These are phyloP conservation scores for Napeogenes sylphis DNA, from an alignment of 2,888 invertebrate genomes.

Conservation along the genomic window DNA sequence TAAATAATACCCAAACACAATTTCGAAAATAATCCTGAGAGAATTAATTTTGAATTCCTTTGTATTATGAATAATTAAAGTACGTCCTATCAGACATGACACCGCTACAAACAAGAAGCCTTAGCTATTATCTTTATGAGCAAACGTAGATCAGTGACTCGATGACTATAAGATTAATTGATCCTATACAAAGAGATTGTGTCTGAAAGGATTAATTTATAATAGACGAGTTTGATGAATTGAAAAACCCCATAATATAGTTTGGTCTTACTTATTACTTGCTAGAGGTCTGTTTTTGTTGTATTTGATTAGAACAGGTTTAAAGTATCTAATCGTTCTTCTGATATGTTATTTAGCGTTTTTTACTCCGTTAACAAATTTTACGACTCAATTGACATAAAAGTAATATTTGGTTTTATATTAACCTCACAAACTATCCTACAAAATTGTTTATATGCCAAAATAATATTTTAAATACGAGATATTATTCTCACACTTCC, in stretches of 20 bases:
- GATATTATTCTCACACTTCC: too few species aligned
- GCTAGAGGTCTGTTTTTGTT: not conserved
- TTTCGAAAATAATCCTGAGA: conserved; percentile 9
- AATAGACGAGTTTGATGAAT: conserved; percentile 12
- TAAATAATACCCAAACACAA: not conserved
- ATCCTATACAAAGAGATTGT: conserved; percentile 17
- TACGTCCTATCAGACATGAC: conserved; percentile 27
- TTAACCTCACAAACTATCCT: too few species aligned
- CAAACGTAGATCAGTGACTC: conserved; percentile 22
- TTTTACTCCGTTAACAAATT: too few species aligned
- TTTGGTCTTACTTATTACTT: conserved; percentile 4
- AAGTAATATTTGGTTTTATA: too few species aligned
- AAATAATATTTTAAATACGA: too few species aligned
- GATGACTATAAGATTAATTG: conserved; percentile 38
- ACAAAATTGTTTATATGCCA: too few species aligned
- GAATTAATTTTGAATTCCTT: conserved; percentile 27
- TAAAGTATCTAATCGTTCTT: too few species aligned
- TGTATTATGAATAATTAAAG: conserved; percentile 19
- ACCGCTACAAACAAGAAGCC: conserved; percentile 21
- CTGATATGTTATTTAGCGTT: too few species aligned
- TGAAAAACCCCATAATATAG: conserved; percentile 9
- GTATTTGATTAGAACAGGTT: not conserved
- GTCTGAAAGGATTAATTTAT: conserved; percentile 20
- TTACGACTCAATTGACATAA: too few species aligned
- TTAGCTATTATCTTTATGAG: conserved; percentile 24